Percentiles rank a stretch among this genome's conserved stretches.
These are phyloP conservation scores for Lipotes vexillifer DNA, from an alignment of 2,113 vertebrate genomes.

Conservation along the genomic window DNA sequence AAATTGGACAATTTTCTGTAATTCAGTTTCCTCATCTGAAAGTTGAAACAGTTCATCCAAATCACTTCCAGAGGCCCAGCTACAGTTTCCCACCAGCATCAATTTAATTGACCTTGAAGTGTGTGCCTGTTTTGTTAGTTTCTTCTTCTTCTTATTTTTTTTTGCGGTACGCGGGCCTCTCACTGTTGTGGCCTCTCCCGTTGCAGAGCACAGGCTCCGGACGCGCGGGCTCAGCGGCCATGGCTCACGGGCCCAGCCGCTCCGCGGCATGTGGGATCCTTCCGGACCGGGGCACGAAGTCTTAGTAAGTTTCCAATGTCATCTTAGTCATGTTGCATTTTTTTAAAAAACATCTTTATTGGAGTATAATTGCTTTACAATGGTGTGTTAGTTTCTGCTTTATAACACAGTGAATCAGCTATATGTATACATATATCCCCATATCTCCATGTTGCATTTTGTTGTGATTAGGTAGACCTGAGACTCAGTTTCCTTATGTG, in stretches of 20 bases:
- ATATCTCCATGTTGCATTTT: not conserved
- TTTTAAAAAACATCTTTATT: no score
- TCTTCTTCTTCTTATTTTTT: not conserved
- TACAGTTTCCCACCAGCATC: not conserved
- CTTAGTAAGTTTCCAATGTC: not conserved
- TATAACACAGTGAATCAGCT: no score
- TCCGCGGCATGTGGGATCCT: no score
- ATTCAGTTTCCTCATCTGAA: not conserved
- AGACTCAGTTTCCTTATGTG: not conserved
- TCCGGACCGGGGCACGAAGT: accelerated
- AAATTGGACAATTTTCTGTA: not conserved
- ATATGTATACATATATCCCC: no score
- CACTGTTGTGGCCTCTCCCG: no score
- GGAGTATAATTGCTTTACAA: no score
- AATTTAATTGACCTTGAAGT: not conserved
- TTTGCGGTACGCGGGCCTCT: accelerated
- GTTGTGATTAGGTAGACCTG: not conserved
- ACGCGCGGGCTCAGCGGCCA: no score
- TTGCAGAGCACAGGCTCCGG: no score
- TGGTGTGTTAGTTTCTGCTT: no score
- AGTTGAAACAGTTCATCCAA: not conserved
- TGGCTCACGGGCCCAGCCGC: no score
- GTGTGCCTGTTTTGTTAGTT: not conserved
- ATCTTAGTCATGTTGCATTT: not conserved
- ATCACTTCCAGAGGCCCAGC: not conserved